These are phyloP conservation scores for Erpornis zantholeuca DNA, from an alignment of 2,113 vertebrate species.

Conservation along the genomic window DNA sequence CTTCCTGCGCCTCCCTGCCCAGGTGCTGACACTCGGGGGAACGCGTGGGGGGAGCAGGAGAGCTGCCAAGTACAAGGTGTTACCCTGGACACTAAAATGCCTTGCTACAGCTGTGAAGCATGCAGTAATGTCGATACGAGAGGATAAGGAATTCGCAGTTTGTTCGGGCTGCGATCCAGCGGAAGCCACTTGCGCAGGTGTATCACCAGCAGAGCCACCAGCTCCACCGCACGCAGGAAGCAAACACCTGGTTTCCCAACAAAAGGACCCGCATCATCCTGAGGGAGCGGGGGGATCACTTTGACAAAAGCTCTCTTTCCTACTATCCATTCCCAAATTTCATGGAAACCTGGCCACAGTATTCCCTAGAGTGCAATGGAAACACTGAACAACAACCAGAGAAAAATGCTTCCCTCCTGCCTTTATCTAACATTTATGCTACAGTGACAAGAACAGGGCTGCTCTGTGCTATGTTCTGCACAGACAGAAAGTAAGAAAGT, in stretches of 20 bases:
- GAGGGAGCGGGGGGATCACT: background rate
- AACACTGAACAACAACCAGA: background rate
- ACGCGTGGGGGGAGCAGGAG: background rate
- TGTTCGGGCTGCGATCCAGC: background rate
- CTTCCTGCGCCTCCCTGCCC: background rate
- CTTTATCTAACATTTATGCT: background rate
- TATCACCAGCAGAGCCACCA: conserved; percentile 4
- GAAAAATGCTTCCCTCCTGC: background rate
- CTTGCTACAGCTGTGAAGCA: background rate
- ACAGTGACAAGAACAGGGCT: background rate
- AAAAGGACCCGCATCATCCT: background rate
- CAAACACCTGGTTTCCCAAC: background rate
- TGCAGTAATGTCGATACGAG: background rate
- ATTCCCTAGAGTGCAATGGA: background rate
- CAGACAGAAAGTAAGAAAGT: background rate
- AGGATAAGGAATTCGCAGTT: conserved; percentile 31
- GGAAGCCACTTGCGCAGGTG: conserved; percentile 32
- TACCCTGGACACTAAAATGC: background rate
- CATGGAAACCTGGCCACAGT: background rate
- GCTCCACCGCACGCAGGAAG: background rate
- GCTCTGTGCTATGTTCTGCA: background rate
- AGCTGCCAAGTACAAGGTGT: conserved; percentile 51
- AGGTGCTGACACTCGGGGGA: background rate
- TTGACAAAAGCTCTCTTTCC: background rate
- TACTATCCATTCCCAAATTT: background rate